These are phyloP conservation scores for Sipha flava DNA, from an alignment of 1,140 invertebrate genomes.

Conservation along the genomic window DNA sequence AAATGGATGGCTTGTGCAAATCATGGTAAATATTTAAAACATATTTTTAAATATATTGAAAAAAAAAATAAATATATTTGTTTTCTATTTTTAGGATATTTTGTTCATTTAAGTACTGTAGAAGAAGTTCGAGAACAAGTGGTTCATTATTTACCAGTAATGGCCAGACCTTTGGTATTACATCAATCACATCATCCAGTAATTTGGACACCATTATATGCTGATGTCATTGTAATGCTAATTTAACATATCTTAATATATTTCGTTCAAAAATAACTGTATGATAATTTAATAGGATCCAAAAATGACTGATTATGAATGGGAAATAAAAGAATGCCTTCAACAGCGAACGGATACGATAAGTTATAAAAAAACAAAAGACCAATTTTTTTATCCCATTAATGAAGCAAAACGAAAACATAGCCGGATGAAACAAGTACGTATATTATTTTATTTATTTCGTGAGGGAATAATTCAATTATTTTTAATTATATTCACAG, in stretches of 20 bases:
- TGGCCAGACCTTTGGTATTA: constrained; percentile 78
- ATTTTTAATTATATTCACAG: not conserved
- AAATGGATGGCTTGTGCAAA: constrained; percentile 97
- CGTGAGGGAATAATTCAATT: not conserved
- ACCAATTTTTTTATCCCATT: constrained; percentile 48
- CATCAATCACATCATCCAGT: constrained; percentile 65
- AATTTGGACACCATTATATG: constrained; percentile 88
- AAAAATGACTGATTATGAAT: constrained; percentile 79
- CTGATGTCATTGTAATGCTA: constrained; percentile 66
- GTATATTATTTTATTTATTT: not conserved
- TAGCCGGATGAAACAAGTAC: constrained; percentile 3
- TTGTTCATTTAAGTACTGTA: constrained; percentile 82
- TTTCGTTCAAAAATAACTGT: constrained; percentile 28
- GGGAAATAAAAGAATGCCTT: constrained; percentile 70
- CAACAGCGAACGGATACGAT: constrained; percentile 64
- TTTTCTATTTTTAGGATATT: constrained; percentile 61
- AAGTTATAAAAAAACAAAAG: constrained; percentile 51
- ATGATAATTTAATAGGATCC: constrained; percentile 54
- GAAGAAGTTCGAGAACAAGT: constrained; percentile 92
- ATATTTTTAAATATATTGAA: too few relatives aligned
- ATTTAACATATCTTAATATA: not conserved
- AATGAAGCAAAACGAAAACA: constrained; percentile 47
- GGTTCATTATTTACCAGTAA: constrained; percentile 80
- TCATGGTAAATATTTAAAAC: constrained; percentile 50
- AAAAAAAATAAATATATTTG: not conserved